Evolutionary conservation across 2,888 invertebrate species (phyloP).

Genomic region (Tachina fera): DNA sequence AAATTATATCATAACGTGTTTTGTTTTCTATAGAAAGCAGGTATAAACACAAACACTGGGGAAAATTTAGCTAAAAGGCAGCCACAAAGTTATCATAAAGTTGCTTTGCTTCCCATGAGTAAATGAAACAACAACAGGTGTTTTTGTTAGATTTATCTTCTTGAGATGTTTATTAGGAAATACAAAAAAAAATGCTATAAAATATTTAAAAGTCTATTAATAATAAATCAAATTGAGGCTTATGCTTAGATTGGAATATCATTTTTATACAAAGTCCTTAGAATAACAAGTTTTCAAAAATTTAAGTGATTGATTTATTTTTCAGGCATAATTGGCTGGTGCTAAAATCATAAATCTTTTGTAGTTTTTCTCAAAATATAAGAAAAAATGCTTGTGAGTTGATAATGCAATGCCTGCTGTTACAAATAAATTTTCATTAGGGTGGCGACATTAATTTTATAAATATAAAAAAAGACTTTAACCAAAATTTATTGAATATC

Average conservation of each 20-base stretch:
- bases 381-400: not conserved
- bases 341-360: not conserved
- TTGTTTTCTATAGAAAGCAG: not conserved
- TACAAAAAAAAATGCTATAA: not conserved
- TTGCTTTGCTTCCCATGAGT: not conserved
- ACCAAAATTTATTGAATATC: too few relatives aligned
- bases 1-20: not conserved
- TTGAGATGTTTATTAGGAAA: not conserved
- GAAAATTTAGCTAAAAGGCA: not conserved
- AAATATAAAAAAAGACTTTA: too few relatives aligned
- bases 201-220: not conserved
- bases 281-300: not conserved
- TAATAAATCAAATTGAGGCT: not conserved
- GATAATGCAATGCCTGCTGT: too few relatives aligned
- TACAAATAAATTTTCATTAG: too few relatives aligned
- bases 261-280: not conserved
- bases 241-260: not conserved
- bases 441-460: too few relatives aligned
- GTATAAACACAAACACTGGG: not conserved
- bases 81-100: not conserved
- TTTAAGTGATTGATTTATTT: not conserved
- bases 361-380: not conserved
- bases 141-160: not conserved
- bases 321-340: not conserved
- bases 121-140: slow-evolving; percentile 2